Evolutionary conservation across 2,797 vertebrate genomes (phyloP).

Genomic region (Calcarius lapponicus): DNA sequence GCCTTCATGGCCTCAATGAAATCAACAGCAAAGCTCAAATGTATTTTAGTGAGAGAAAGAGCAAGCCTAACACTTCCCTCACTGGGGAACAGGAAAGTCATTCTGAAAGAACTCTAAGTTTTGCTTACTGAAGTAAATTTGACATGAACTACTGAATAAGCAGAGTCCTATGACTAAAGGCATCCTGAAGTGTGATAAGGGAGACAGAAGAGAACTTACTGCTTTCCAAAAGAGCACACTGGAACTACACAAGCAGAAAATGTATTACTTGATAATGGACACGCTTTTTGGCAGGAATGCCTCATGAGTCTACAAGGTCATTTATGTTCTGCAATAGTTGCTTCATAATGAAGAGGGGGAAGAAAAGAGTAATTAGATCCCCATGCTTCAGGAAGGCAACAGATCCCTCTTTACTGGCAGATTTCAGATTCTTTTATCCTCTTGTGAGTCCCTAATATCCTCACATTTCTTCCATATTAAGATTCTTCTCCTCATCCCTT

Average conservation of each 20-base stretch:
- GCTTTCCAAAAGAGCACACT: constrained; percentile 50
- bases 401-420: constrained; percentile 58
- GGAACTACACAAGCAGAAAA: constrained; percentile 61
- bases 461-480: constrained; percentile 29
- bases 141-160: constrained; percentile 64
- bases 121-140: constrained; percentile 46
- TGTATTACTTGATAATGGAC: constrained; percentile 68
- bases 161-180: constrained; percentile 46
- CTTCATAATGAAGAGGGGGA: constrained; percentile 32
- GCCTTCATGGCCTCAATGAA: background rate
- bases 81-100: background rate
- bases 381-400: constrained; percentile 44
- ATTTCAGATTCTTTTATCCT: constrained; percentile 64
- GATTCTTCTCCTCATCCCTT: background rate
- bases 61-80: background rate
- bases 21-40: background rate
- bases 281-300: constrained; percentile 46
- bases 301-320: constrained; percentile 47
- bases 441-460: constrained; percentile 44
- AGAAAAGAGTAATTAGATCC: constrained; percentile 46
- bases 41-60: background rate
- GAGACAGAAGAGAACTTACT: constrained; percentile 50
- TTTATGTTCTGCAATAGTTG: constrained; percentile 52
- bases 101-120: constrained; percentile 9
- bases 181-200: constrained; percentile 67